Evolutionary conservation across 2,797 vertebrate species (phyloP), one percentile per base, ranked within the genome.

Genomic region (Sciurus carolinensis): DNA sequence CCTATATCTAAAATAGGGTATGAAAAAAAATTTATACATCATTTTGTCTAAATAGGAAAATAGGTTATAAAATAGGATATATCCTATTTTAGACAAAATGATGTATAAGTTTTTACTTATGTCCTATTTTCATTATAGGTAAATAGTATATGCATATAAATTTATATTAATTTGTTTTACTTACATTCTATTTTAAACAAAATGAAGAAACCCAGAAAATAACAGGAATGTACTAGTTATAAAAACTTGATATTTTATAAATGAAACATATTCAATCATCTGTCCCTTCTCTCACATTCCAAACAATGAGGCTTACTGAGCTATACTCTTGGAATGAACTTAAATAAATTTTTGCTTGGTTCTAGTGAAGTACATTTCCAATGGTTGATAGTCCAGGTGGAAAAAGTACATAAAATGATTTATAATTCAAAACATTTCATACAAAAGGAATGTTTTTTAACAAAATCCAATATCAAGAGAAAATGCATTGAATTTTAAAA

Each of bases 171-270:
- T 36, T 36, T 36, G 36, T 36, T 36, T 36, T 36, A 36, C 6
- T 22, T 57, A 98, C 98, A 91, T 87, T 95, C 95, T 87, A 86
- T 91, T 92, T 97, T 96, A 95, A 90, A 96, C 26, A 97, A 94
- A 96, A 95, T 77, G 30, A 89, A 5, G 33, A 93, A 92, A 92
- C n/a, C 24, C 72, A 96, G 83, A 93, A 86, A 91, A 73, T 72
- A 86, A 92, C 17, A 95, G 81, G 87, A 94, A 77, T 81, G 64
- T 3, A 92, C 39, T 91, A 79, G 57, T 93, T 96, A 73, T 90
- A 36, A 92, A 94, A 95, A 96, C 47, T 85, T 36, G 36, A 13
- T 80, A 90, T 95, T 95, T 93, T 90, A 96, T 90, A 95, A 90
- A 80, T 94, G 91, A 98, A 93, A 88, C 47, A 83, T 69, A 77